Evolutionary conservation across 2,113 vertebrate species (phyloP).

Genomic region (Ellobius talpinus): DNA sequence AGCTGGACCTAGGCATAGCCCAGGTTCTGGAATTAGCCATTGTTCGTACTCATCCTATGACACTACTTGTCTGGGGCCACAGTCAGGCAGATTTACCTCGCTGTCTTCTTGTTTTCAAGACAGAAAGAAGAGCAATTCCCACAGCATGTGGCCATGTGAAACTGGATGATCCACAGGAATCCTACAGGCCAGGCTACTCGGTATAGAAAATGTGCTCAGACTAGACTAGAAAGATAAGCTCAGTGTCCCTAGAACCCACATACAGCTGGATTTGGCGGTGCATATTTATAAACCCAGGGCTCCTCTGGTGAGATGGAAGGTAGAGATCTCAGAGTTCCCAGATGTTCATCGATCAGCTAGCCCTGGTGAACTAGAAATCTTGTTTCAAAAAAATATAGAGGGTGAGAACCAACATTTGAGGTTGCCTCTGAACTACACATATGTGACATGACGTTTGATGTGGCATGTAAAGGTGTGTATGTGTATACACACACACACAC

Average conservation of each 20-base stretch:
- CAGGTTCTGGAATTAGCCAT: neutral
- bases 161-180: neutral
- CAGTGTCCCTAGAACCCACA: neutral
- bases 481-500: neutral
- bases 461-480: neutral
- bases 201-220: neutral
- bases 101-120: conserved; percentile 5
- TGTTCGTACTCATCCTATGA: neutral
- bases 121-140: neutral
- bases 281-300: neutral
- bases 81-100: neutral
- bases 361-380: neutral
- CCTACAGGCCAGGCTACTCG: neutral
- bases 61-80: neutral
- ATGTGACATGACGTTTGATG: neutral
- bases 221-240: neutral
- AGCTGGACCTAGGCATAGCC: neutral
- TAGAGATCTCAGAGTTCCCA: neutral
- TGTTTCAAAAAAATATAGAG: neutral
- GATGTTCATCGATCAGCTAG: neutral
- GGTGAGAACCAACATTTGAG: neutral
- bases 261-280: neutral
- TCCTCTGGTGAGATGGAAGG: neutral
- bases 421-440: neutral
- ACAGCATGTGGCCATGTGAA: neutral